Conservation (phyloP, 2,888 invertebrate species). For the Apoda limacodes region DNA sequence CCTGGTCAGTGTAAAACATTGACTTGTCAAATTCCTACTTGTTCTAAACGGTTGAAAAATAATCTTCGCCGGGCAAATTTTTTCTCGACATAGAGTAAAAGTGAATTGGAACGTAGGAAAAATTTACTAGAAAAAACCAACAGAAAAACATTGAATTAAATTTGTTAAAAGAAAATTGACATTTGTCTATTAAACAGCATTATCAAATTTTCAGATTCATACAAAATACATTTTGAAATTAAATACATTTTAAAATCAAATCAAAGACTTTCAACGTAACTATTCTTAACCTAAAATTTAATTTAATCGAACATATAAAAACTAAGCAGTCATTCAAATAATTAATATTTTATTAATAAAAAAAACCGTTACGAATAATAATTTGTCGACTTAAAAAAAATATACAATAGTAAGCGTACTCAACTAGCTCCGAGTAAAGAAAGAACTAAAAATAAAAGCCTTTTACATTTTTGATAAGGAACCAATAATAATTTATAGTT, state of each 20-base stretch:
- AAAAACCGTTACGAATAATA: conserved; percentile 34
- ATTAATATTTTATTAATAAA: conserved; percentile 42
- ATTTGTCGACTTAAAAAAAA: conserved; percentile 39
- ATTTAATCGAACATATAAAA: conserved; percentile 34
- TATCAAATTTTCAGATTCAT: conserved; percentile 4
- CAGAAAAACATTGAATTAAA: neutral
- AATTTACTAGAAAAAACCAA: too few species aligned
- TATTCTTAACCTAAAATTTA: conserved; percentile 43
- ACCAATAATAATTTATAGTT: conserved; percentile 13
- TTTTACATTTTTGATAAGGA: conserved; percentile 28
- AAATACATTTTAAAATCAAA: conserved; percentile 43
- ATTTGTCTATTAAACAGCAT: too few species aligned
- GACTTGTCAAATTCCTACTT: too few species aligned
- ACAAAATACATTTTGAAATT: conserved; percentile 13
- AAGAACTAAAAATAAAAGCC: conserved; percentile 39
- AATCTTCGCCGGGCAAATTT: too few species aligned
- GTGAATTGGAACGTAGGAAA: too few species aligned
- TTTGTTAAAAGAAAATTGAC: neutral
- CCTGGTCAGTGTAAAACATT: too few species aligned
- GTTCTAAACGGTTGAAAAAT: too few species aligned
- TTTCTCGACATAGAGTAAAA: too few species aligned
- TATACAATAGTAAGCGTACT: conserved; percentile 64
- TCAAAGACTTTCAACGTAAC: conserved; percentile 42
- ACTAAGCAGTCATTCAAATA: conserved; percentile 67
- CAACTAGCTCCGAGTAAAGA: conserved; percentile 51